phyloP scores from a whole-genome alignment of 2,888 invertebrate genomes.

The Lasioglossum morio region DNA sequence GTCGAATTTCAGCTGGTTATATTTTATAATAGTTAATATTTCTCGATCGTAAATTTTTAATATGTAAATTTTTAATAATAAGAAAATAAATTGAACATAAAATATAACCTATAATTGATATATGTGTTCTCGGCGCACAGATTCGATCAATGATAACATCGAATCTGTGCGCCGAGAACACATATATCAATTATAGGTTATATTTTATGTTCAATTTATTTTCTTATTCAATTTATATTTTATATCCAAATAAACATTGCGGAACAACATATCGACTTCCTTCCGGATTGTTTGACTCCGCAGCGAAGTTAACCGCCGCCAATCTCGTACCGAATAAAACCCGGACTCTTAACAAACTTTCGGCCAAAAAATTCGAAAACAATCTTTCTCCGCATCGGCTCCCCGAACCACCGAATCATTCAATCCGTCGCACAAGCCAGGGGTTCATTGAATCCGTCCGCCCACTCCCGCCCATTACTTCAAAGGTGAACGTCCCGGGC shows the following conservation, averaged over 20 bases:
- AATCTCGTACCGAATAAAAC: neutral
- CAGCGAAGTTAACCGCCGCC: neutral
- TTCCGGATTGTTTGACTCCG: neutral
- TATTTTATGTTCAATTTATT: too few species aligned
- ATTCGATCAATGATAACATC: too few species aligned
- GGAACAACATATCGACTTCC: neutral
- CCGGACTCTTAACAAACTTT: neutral
- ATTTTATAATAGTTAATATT: too few species aligned
- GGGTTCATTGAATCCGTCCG: constrained; percentile 1
- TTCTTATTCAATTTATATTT: too few species aligned
- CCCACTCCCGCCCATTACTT: constrained; percentile 2
- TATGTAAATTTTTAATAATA: too few species aligned
- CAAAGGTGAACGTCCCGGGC: constrained; percentile 25
- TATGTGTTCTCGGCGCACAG: too few species aligned
- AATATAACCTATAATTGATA: too few species aligned
- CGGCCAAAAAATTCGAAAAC: neutral
- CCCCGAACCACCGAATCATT: neutral
- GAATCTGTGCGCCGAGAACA: too few species aligned
- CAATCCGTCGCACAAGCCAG: neutral
- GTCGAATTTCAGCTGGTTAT: too few species aligned
- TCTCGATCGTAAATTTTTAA: too few species aligned
- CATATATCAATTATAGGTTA: too few species aligned
- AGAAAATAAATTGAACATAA: too few species aligned
- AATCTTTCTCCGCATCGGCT: neutral
- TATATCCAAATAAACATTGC: neutral